A percentile compares a stretch with the other conserved stretches of the same genome.
Conservation (phyloP, 1,140 invertebrate genomes). For the Nymphalis io region DNA sequence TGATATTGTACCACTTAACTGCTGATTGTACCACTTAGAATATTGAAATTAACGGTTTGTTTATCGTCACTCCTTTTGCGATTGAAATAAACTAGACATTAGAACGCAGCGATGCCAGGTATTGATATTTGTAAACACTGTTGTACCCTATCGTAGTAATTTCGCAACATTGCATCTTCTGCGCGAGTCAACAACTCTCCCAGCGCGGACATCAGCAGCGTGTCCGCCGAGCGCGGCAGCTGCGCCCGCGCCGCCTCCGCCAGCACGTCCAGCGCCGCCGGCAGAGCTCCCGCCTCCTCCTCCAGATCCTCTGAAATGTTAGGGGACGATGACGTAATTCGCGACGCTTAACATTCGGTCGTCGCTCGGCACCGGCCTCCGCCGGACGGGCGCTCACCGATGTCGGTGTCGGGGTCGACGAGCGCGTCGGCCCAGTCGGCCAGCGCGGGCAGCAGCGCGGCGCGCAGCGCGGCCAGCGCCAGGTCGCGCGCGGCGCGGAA, state of each 20-base stretch:
- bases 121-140: too few species aligned
- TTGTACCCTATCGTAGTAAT: conserved; percentile 51
- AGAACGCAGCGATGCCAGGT: too few species aligned
- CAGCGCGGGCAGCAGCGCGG: conserved; percentile 45
- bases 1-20: too few species aligned
- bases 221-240: conserved; percentile 43
- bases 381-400: neutral
- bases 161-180: conserved; percentile 44
- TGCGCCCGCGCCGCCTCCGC: conserved; percentile 42
- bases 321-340: too few species aligned
- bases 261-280: conserved; percentile 56
- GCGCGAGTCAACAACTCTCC: conserved; percentile 50
- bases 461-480: conserved; percentile 44
- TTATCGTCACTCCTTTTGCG: too few species aligned
- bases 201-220: conserved; percentile 81
- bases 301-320: conserved; percentile 68
- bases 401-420: conserved; percentile 31
- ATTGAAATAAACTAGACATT: too few species aligned
- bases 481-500: conserved; percentile 51
- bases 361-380: too few species aligned
- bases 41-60: too few species aligned
- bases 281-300: conserved; percentile 59
- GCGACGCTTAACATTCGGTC: too few species aligned
- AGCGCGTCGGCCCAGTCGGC: conserved; percentile 50
- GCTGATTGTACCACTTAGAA: neutral